Percentiles rank a stretch among this genome's conserved stretches.
Evolutionary conservation across 2,888 invertebrate species (phyloP).

Genomic region (Rambutsinella grinnellia): DNA sequence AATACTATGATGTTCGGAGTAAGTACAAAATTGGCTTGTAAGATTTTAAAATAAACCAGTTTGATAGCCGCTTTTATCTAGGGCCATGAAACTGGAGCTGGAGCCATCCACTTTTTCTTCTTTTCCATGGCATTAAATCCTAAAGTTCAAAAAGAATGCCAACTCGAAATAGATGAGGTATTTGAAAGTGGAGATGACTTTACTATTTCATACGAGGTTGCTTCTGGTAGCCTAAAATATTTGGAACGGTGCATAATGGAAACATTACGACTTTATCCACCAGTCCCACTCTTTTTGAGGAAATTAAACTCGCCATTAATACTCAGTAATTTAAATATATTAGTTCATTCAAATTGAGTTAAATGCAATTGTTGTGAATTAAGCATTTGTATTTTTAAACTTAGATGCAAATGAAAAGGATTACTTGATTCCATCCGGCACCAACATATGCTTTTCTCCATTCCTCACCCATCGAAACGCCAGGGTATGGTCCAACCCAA

Average conservation of each 20-base stretch:
- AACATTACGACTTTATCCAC: conserved; percentile 19
- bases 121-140: conserved; percentile 13
- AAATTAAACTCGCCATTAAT: conserved; percentile 5
- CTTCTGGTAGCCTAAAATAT: conserved; percentile 5
- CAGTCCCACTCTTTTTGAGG: neutral
- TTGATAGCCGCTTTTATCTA: too few species aligned
- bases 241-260: conserved; percentile 33
- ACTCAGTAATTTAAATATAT: neutral
- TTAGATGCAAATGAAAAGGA: neutral
- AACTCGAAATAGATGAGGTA: conserved; percentile 10
- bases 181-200: conserved; percentile 3
- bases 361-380: too few species aligned
- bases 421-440: neutral
- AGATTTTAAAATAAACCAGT: too few species aligned
- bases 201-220: neutral
- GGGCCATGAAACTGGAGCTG: conserved; percentile 15
- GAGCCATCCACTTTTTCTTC: neutral
- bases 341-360: too few species aligned
- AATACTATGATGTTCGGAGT: conserved; percentile 18
- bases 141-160: conserved; percentile 8
- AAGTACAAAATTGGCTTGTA: too few species aligned
- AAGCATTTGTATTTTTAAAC: too few species aligned
- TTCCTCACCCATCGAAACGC: too few species aligned
- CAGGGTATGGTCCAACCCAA: neutral
- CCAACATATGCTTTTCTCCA: neutral